Base-by-base conservation (phyloP, 2,113 vertebrate genomes). In the Axis porcinus region DNA sequence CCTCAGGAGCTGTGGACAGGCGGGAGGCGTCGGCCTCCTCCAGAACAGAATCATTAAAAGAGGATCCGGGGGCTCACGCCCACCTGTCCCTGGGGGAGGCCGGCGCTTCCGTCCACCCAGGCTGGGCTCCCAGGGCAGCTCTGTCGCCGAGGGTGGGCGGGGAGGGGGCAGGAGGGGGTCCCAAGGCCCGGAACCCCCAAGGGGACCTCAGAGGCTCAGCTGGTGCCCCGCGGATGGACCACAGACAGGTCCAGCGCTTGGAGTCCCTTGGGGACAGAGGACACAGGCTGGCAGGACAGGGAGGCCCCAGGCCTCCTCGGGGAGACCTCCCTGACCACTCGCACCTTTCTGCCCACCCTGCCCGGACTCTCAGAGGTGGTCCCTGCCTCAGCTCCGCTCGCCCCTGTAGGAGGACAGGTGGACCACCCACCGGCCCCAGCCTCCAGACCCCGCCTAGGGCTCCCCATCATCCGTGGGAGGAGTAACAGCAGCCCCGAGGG, bases 1-100 rank as follows among this genome's bases (percentile, higher is more conserved):
- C 98, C 97, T 74, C 98, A 97, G 98, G 98, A 98, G 98, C 98
- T 97, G 96, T 93, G 97, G 98, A 98, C 95, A 98, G 98, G 98
- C 92, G 82, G 98, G 98, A 98, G 98, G 98, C 98, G 1, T 98
- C 95, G 78, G 93, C 98, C 98, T 98, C 98, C 97, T 67, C 98
- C 98, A 98, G 98, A 97, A 98, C 98, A 98, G 98, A 98, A 98
- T 98, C 98, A 99, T 98, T 99, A 98, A 98, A 98, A 99, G 98
- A 98, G 98, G 98, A 98, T 99, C 98, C 97, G 33, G 97, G 97
- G 97, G 98, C 98, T 99, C 98, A 98, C 98, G 98, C 98, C 97
- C 97, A 97, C 95, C 91, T 98, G 98, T 96, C 97, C 89, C 98
- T 79, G 95, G 98, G 98, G 98, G 98, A 97, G 98, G 89, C 94